Base-by-base conservation (phyloP, 1,140 invertebrate species). In the Eumaeus atala region DNA sequence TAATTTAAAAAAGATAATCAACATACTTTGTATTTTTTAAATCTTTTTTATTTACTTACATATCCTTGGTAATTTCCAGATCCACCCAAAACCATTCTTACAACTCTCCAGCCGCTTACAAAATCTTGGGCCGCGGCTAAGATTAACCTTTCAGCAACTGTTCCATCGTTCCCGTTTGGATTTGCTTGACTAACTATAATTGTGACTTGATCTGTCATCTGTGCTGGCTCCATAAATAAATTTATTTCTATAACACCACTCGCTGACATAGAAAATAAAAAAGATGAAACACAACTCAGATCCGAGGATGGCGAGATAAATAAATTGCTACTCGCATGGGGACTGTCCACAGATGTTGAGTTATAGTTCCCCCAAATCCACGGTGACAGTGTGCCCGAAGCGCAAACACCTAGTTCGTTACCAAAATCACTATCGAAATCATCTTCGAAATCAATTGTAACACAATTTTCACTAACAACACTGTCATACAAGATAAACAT, bases 1-100 rank as follows among this genome's bases (percentile, higher is more conserved):
- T 28, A 28, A 3, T 48, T 48, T 28, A 28, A 48, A 34, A 48
- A 11, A 49, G 7, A 9, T 14, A 10, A 10, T 8, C 14, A 36
- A 14, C 5, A 16, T n/a, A n/a, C n/a, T n/a, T n/a, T n/a, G n/a
- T n/a, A n/a, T n/a, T n/a, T n/a, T n/a, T n/a, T n/a, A n/a, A n/a
- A n/a, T n/a, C n/a, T n/a, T n/a, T n/a, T n/a, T n/a, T n/a, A 47
- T 33, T 12, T 38, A 72, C 69, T 72, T 64, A 74, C 72, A 62
- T 67, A 70, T 61, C 53, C 70, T 17, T 28, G 38, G 36, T 62
- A 70, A 34, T 42, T 40, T 11, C 56, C 61, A 7, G 14, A 38
- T 0, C 61, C 61, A 9, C 44, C 17, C n/a, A 69, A 11, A 8
- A 1, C 42, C 12, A 73, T 57, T n/a, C 9, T 58, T 1, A 64